Conservation (phyloP, 2,797 vertebrate genomes). For the Dermochelys coriacea region DNA sequence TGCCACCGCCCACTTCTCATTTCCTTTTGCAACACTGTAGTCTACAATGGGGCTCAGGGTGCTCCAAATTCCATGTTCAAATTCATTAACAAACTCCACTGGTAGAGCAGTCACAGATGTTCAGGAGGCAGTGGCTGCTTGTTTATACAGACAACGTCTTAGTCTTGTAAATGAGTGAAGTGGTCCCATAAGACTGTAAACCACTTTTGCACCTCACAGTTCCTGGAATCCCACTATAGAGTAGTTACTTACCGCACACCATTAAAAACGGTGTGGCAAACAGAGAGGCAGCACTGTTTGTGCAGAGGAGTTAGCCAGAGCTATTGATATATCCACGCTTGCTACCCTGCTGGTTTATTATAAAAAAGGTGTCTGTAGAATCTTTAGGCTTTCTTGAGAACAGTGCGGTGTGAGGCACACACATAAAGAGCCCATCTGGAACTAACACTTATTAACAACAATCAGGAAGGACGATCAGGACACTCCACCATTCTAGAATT, state of each 20-base stretch:
- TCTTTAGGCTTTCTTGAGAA: not conserved
- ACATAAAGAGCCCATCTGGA: not conserved
- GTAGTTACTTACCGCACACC: not conserved
- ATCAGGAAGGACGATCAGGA: not conserved
- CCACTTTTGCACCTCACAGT: not conserved
- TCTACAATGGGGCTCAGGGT: not conserved
- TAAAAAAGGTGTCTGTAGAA: not conserved
- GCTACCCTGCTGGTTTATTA: not conserved
- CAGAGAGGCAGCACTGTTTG: not conserved
- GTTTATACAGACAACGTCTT: not conserved
- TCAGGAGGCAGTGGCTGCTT: not conserved
- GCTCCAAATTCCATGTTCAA: not conserved
- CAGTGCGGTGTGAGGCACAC: not conserved
- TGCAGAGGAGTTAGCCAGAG: not conserved
- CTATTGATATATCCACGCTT: not conserved
- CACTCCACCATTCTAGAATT: not conserved
- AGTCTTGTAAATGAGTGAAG: not conserved
- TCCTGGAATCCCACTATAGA: not conserved
- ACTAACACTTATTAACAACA: not conserved
- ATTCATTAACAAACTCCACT: not conserved
- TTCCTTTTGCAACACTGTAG: not conserved
- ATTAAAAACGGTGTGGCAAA: not conserved
- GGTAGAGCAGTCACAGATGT: not conserved
- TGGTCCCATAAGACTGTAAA: not conserved
- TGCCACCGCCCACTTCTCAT: accelerated